Conservation (phyloP, 2,888 invertebrate species). For the Hypena proboscidalis region DNA sequence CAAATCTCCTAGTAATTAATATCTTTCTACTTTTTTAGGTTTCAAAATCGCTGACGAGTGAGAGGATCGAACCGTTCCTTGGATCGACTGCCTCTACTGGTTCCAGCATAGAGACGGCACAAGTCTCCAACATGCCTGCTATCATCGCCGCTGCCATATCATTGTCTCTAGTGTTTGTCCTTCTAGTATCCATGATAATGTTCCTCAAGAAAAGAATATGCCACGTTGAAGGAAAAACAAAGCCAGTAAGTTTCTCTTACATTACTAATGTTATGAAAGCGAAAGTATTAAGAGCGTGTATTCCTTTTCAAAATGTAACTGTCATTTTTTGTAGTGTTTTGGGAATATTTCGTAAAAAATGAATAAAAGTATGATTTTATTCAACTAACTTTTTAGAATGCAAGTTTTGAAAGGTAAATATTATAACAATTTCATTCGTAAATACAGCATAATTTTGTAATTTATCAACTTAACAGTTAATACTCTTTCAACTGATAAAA, state of each 20-base stretch:
- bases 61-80: conserved; percentile 48
- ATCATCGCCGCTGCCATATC: conserved; percentile 59
- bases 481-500: too few species aligned
- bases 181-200: conserved; percentile 54
- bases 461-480: too few species aligned
- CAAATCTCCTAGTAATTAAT: too few species aligned
- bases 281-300: too few species aligned
- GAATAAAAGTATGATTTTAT: too few species aligned
- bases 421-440: too few species aligned
- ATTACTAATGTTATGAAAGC: neutral
- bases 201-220: conserved; percentile 69
- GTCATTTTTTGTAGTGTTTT: too few species aligned
- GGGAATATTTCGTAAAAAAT: too few species aligned
- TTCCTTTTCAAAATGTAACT: too few species aligned
- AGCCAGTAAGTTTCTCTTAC: conserved; percentile 64
- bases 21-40: conserved; percentile 53
- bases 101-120: conserved; percentile 49
- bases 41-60: conserved; percentile 59
- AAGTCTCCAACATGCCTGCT: conserved; percentile 52
- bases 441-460: too few species aligned
- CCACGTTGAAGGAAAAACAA: conserved; percentile 71
- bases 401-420: too few species aligned
- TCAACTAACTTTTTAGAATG: too few species aligned
- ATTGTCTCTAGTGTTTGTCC: conserved; percentile 58
- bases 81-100: conserved; percentile 57